phyloP scores from a whole-genome alignment of 2,888 invertebrate species.

The Dynastes maya region DNA sequence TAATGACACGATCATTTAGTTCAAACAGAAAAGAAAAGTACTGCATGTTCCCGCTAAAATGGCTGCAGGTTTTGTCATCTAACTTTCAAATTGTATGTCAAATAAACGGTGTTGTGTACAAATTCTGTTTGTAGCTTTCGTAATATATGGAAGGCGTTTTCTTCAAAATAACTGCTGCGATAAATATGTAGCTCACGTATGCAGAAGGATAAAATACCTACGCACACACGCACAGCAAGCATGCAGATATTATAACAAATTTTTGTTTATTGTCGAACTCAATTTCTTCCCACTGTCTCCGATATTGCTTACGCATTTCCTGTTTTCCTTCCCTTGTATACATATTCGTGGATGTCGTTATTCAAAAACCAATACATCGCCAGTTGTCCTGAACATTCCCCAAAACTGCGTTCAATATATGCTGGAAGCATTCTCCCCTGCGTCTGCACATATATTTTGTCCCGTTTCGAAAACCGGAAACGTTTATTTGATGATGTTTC shows the following conservation, averaged over 20 bases:
- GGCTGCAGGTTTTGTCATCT: too few species aligned
- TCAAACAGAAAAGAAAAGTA: too few species aligned
- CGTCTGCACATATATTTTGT: constrained; percentile 31
- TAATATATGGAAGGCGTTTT: too few species aligned
- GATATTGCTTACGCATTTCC: constrained; percentile 7
- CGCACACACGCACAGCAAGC: background rate
- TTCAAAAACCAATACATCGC: constrained; percentile 34
- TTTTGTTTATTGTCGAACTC: constrained; percentile 6
- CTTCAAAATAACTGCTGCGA: too few species aligned
- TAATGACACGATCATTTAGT: too few species aligned
- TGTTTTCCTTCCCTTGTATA: constrained; percentile 2
- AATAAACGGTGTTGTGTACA: too few species aligned
- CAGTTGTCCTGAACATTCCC: constrained; percentile 9
- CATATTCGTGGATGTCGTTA: constrained; percentile 21
- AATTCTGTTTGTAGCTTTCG: too few species aligned
- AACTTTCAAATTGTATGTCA: too few species aligned
- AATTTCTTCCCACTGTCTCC: constrained; percentile 8
- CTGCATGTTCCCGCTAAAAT: too few species aligned
- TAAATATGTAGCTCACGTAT: too few species aligned
- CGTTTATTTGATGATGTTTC: constrained; percentile 43
- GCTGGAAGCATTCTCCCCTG: constrained; percentile 20
- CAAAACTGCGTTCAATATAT: constrained; percentile 23
- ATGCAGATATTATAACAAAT: background rate
- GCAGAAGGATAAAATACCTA: background rate
- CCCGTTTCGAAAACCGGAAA: constrained; percentile 44